phyloP scores from a whole-genome alignment of 2,888 invertebrate genomes.

The Elmis aenea region DNA sequence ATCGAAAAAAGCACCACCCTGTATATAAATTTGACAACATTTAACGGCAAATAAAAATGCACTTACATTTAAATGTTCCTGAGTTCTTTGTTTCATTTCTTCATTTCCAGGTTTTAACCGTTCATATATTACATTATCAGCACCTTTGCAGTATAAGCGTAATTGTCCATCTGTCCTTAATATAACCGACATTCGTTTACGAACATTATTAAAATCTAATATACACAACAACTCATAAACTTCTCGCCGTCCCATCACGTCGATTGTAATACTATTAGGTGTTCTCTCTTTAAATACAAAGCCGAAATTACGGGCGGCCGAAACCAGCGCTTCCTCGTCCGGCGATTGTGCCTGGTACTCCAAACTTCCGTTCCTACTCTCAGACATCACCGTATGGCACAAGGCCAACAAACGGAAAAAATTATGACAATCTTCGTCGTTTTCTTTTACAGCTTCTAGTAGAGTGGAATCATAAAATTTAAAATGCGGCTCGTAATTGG shows the following conservation, averaged over 20 bases:
- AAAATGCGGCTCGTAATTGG: conserved; percentile 86
- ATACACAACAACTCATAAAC: conserved; percentile 96
- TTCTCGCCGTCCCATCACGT: conserved; percentile 76
- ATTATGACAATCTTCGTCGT: conserved; percentile 70
- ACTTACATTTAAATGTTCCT: conserved; percentile 91
- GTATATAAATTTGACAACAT: no score
- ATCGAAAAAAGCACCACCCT: no score
- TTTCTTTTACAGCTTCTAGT: conserved; percentile 73
- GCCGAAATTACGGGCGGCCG: conserved; percentile 97
- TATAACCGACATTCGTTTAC: conserved; percentile 98
- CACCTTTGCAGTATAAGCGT: conserved; percentile 94
- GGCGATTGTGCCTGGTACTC: conserved; percentile 96
- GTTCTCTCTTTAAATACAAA: conserved; percentile 94
- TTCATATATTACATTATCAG: conserved; percentile 97
- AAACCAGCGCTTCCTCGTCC: conserved; percentile 95
- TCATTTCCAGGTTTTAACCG: conserved; percentile 73
- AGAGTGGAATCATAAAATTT: conserved; percentile 88
- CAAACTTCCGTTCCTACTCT: conserved; percentile 76
- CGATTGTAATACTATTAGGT: conserved; percentile 89
- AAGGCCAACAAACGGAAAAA: conserved; percentile 91
- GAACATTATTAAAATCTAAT: conserved; percentile 97
- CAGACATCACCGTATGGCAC: conserved; percentile 99
- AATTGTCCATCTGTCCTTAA: conserved; percentile 76
- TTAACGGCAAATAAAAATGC: no score
- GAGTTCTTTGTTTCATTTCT: conserved; percentile 75